Evolutionary conservation across 2,888 invertebrate genomes (phyloP), one percentile per base, ranked within the genome.

Genomic region (Pteria penguin): DNA sequence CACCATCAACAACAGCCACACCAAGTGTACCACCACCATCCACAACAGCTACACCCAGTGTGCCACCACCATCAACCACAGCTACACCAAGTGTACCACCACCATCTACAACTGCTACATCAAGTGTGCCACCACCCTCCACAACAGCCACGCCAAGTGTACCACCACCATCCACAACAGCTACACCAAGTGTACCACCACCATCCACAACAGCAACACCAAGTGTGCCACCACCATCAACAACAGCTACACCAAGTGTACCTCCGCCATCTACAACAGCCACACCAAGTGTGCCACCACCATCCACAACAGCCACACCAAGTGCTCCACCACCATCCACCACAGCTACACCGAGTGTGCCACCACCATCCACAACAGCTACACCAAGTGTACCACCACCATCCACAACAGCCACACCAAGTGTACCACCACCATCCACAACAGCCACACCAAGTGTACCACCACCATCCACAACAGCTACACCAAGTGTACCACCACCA

Each of bases 361-460:
- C 45, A 36, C 45, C 45, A 36, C 45, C 45, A 36, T 36, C 45
- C 14, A 36, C 45, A 36, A 36, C 45, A 36, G 45, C 45, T 11
- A 36, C 45, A 36, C 45, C 45, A 36, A 36, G 45, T 36, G 45
- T 14, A 36, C 45, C 45, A 36, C 45, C 66, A 66, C 66, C 66
- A 1, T 8, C 63, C n/a, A n/a, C 66, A 29, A 54, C 66, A n/a
- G 54, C 54, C 18, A 69, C 33, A 5, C 24, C 68, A 31, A 69
- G 68, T 33, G 61, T 22, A 8, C 61, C 31, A 14, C 27, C 27
- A 18, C 61, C 61, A 18, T 61, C 61, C 22, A 31, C 4, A 18
- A 61, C 61, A 61, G 29, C 29, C 1, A 61, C 61, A 61, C 61
- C 61, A 8, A 61, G 61, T 31, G 61, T 26, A 8, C 61, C 31